These are phyloP conservation scores for Leptodactylus fuscus DNA, from an alignment of 2,113 vertebrate genomes.

Conservation along the genomic window DNA sequence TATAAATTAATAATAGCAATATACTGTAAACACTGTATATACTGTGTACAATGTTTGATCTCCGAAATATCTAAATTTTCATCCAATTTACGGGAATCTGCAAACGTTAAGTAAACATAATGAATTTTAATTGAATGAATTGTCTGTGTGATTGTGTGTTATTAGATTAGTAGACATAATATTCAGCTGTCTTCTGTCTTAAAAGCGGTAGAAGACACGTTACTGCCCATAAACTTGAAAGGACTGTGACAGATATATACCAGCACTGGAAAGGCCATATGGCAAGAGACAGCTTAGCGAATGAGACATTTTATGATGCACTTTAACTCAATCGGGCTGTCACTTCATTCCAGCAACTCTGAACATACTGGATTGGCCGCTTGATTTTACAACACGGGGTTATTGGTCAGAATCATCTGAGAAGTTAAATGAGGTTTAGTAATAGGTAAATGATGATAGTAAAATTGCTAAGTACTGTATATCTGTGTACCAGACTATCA, in stretches of 20 bases:
- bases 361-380: not conserved
- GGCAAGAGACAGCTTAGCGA: constrained; percentile 25
- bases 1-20: not conserved
- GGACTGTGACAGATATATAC: constrained; percentile 41
- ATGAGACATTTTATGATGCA: constrained; percentile 24
- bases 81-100: constrained; percentile 11
- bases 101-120: constrained; percentile 18
- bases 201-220: constrained; percentile 19
- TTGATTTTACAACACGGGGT: not conserved
- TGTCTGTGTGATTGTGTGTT: constrained; percentile 9
- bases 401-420: not conserved
- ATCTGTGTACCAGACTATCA: no score
- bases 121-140: constrained; percentile 28
- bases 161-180: constrained; percentile 36
- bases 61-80: not conserved
- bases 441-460: not conserved
- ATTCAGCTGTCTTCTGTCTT: constrained; percentile 16
- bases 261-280: constrained; percentile 31
- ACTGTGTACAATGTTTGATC: not conserved
- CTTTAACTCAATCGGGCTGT: constrained; percentile 25
- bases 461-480: no score
- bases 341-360: constrained; percentile 11
- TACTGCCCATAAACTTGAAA: constrained; percentile 44
- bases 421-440: not conserved
- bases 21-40: no score